These are phyloP conservation scores for Drosophila pseudoananassae DNA, from an alignment of 1,140 invertebrate genomes.

Conservation along the genomic window DNA sequence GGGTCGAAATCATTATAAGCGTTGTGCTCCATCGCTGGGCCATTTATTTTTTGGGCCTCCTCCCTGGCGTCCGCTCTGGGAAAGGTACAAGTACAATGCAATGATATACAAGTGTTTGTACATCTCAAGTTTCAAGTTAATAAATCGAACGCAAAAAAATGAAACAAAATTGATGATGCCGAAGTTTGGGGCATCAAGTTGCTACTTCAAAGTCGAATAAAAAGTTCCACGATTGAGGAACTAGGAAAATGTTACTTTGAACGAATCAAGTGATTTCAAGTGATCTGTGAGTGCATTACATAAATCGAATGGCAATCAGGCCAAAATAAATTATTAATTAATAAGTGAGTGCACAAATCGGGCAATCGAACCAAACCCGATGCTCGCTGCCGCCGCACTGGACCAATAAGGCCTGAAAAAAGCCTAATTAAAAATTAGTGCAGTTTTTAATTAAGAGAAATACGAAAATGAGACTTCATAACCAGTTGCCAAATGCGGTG, in stretches of 20 bases:
- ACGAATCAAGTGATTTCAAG: conserved; percentile 10
- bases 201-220: background rate
- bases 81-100: conserved; percentile 49
- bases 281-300: conserved; percentile 15
- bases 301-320: conserved; percentile 36
- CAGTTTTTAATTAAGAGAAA: conserved; percentile 80
- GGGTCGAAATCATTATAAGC: conserved; percentile 81
- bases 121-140: conserved; percentile 45
- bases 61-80: no score
- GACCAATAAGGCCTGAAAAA: conserved; percentile 37
- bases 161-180: conserved; percentile 13
- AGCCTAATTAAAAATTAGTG: conserved; percentile 78
- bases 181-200: conserved; percentile 2
- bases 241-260: no score
- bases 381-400: conserved; percentile 2
- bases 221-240: no score
- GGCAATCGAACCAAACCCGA: conserved; percentile 21
- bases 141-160: conserved; percentile 35
- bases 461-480: conserved; percentile 80
- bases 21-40: conserved; percentile 65
- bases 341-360: conserved; percentile 40
- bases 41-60: conserved; percentile 64
- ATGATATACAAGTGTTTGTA: conserved; percentile 46
- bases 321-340: conserved; percentile 51
- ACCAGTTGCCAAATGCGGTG: conserved; percentile 76